Percentiles rank a stretch among this genome's conserved stretches.
These are phyloP conservation scores for Drosophila lowei DNA, from an alignment of 1,140 invertebrate species.

Conservation along the genomic window DNA sequence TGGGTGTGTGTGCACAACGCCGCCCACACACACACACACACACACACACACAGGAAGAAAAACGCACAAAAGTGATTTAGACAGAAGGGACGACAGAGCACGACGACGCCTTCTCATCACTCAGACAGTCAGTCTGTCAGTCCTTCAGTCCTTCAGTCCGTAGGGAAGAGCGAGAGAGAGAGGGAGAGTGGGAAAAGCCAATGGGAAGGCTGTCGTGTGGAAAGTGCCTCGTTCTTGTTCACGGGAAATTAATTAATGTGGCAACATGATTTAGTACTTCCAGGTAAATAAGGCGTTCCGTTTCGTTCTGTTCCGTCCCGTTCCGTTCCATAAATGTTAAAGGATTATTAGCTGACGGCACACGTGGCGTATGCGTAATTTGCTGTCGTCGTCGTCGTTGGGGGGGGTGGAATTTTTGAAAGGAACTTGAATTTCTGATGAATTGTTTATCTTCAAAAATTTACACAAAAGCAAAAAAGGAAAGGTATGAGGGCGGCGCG, in stretches of 20 bases:
- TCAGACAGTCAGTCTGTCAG: constrained; percentile 27
- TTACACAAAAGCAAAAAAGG: constrained; percentile 51
- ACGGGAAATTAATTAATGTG: constrained; percentile 80
- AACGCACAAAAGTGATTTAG: constrained; percentile 80
- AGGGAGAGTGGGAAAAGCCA: background rate
- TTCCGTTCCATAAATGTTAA: constrained; percentile 73
- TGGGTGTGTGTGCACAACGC: constrained; percentile 17
- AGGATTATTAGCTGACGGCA: constrained; percentile 81
- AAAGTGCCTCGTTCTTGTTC: constrained; percentile 47
- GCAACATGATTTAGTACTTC: constrained; percentile 82
- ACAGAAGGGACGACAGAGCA: constrained; percentile 43
- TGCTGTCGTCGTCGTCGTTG: constrained; percentile 35
- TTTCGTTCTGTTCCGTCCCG: too few species aligned
- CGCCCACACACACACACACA: background rate
- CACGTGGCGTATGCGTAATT: constrained; percentile 78
- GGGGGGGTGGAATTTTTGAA: background rate
- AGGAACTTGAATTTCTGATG: constrained; percentile 72
- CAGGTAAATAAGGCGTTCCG: constrained; percentile 73
- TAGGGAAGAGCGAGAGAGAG: background rate
- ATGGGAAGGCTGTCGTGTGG: constrained; percentile 33
- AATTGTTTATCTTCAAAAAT: constrained; percentile 79
- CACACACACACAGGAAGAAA: constrained; percentile 62
- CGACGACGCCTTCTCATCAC: constrained; percentile 61
- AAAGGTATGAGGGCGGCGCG: constrained; percentile 1
- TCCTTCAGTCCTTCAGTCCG: constrained; percentile 43